Evolutionary conservation across 1,140 invertebrate genomes (phyloP).

Genomic region (Aphaenogaster floridana): DNA sequence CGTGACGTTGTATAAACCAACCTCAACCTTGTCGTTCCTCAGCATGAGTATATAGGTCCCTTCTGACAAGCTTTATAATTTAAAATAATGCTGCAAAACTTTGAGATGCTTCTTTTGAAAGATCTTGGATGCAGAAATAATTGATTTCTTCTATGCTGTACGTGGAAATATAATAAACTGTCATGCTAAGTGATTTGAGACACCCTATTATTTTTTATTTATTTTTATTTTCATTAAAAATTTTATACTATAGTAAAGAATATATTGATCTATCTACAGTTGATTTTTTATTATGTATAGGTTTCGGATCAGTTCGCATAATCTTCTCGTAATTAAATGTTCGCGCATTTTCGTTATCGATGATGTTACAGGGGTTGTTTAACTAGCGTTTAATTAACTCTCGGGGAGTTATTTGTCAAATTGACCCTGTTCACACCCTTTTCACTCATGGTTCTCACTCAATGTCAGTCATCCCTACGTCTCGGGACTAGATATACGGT

Average conservation of each 20-base stretch:
- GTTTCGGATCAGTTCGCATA: not conserved
- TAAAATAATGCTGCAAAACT: not conserved
- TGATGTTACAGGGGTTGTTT: slow-evolving; percentile 46
- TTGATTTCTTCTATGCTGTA: not conserved
- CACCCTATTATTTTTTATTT: not conserved
- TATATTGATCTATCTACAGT: not conserved
- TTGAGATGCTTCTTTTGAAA: not conserved
- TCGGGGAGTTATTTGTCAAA: slow-evolving; percentile 33
- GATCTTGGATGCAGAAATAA: not conserved
- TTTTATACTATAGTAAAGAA: not conserved
- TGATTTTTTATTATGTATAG: not conserved
- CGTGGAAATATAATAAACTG: not conserved
- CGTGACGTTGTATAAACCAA: slow-evolving; percentile 46
- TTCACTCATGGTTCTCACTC: slow-evolving; percentile 6
- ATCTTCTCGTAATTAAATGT: slow-evolving; percentile 46
- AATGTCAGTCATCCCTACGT: slow-evolving; percentile 41
- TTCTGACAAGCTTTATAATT: not conserved
- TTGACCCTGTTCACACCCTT: not conserved
- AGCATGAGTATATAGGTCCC: not conserved
- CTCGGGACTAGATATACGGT: slow-evolving; percentile 20
- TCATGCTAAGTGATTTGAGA: not conserved
- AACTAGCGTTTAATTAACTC: slow-evolving; percentile 64
- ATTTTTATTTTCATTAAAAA: slow-evolving; percentile 13
- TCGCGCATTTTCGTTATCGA: slow-evolving; percentile 11
- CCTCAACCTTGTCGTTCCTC: not conserved